Conservation (phyloP, 2,888 invertebrate genomes). For the Folsomia manolachei region DNA sequence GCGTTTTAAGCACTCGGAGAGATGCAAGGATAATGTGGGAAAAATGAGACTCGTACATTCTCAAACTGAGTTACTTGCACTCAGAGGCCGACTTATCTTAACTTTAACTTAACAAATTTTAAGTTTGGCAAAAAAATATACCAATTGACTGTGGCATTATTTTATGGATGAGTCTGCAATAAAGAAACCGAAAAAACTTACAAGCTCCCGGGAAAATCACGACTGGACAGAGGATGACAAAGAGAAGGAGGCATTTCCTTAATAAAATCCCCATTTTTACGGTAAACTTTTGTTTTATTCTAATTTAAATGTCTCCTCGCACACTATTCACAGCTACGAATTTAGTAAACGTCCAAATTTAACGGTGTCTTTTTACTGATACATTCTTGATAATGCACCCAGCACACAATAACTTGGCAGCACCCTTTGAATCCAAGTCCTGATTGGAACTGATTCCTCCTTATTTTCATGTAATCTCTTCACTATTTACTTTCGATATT, state of each 20-base stretch:
- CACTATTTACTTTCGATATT: background rate
- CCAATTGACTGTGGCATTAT: no score
- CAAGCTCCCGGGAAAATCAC: background rate
- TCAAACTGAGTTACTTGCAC: no score
- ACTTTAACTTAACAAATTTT: no score
- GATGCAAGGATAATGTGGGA: no score
- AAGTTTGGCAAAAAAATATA: no score
- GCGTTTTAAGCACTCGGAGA: no score
- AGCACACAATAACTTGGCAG: background rate
- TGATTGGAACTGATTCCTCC: constrained; percentile 4
- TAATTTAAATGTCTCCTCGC: background rate
- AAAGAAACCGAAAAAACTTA: no score
- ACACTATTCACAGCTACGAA: no score
- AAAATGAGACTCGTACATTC: no score
- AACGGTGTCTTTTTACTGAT: background rate
- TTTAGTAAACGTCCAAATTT: background rate
- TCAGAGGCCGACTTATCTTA: no score
- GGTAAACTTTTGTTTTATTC: background rate
- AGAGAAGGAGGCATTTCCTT: background rate
- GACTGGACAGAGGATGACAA: background rate
- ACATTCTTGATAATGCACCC: no score
- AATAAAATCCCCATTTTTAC: background rate
- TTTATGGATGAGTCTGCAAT: no score
- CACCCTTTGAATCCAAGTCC: background rate
- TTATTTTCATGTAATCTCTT: background rate